phyloP scores from a whole-genome alignment of 2,888 invertebrate genomes.

The Perizoma flavofasciatum region DNA sequence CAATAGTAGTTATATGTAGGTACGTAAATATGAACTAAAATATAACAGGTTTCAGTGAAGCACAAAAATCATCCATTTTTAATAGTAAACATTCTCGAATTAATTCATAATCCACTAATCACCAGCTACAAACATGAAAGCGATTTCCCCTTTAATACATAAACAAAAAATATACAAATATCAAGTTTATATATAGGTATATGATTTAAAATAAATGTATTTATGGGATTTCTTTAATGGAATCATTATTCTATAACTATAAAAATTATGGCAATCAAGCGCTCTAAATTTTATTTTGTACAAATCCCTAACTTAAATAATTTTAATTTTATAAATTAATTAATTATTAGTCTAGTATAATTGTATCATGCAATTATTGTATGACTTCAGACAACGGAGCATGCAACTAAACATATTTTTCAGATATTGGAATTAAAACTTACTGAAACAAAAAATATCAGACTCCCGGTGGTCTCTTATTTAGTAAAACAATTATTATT shows the following conservation, averaged over 20 bases:
- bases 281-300: constrained; percentile 36
- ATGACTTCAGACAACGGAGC: constrained; percentile 11
- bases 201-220: background rate
- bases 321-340: constrained; percentile 19
- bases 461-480: too few species aligned
- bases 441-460: too few species aligned
- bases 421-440: too few species aligned
- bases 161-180: background rate
- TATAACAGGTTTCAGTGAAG: background rate
- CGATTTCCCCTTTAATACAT: background rate
- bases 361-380: constrained; percentile 5
- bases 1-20: too few species aligned
- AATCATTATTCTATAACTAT: constrained; percentile 1
- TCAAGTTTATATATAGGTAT: background rate
- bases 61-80: background rate
- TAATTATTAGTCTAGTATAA: constrained; percentile 8
- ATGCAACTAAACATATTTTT: background rate
- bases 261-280: constrained; percentile 68
- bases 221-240: too few species aligned
- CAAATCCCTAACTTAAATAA: constrained; percentile 6
- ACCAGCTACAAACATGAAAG: background rate
- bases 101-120: background rate
- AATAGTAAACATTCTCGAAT: too few species aligned
- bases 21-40: too few species aligned
- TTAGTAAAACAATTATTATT: too few species aligned